phyloP scores from a whole-genome alignment of 1,140 invertebrate genomes.

The Drosophila oshimai region DNA sequence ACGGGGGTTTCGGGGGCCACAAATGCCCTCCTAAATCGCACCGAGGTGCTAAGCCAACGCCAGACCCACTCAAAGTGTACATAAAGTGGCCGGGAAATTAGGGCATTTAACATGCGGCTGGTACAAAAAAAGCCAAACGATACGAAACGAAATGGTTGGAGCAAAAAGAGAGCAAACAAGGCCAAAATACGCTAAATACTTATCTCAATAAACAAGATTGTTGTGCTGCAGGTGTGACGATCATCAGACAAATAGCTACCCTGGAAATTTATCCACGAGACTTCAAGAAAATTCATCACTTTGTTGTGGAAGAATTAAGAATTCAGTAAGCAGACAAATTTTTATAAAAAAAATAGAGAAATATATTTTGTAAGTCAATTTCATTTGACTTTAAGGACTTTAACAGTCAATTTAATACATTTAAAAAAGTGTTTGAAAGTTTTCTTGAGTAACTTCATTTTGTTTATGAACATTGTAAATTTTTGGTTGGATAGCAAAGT shows the following conservation, averaged over 20 bases:
- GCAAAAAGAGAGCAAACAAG: constrained; percentile 29
- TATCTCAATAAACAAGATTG: constrained; percentile 30
- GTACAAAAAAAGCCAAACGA: constrained; percentile 26
- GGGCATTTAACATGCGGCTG: constrained; percentile 68
- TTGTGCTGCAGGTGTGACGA: not conserved
- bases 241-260: not conserved
- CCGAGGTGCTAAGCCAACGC: constrained; percentile 52
- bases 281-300: too few relatives aligned
- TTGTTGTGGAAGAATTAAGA: too few relatives aligned
- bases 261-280: not conserved
- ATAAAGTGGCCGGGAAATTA: constrained; percentile 53
- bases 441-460: too few relatives aligned
- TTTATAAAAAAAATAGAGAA: too few relatives aligned
- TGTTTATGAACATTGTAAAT: too few relatives aligned
- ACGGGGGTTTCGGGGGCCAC: not conserved
- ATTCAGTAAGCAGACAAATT: too few relatives aligned
- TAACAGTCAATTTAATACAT: too few relatives aligned
- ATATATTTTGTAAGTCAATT: too few relatives aligned
- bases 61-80: constrained; percentile 15
- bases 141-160: not conserved
- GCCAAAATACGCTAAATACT: constrained; percentile 50
- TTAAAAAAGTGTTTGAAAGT: too few relatives aligned
- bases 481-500: too few relatives aligned
- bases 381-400: too few relatives aligned
- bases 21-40: constrained; percentile 30